A percentile compares a stretch with the other conserved stretches of the same genome.
phyloP scores from a whole-genome alignment of 1,140 invertebrate genomes.

The Sarcophaga bullata region DNA sequence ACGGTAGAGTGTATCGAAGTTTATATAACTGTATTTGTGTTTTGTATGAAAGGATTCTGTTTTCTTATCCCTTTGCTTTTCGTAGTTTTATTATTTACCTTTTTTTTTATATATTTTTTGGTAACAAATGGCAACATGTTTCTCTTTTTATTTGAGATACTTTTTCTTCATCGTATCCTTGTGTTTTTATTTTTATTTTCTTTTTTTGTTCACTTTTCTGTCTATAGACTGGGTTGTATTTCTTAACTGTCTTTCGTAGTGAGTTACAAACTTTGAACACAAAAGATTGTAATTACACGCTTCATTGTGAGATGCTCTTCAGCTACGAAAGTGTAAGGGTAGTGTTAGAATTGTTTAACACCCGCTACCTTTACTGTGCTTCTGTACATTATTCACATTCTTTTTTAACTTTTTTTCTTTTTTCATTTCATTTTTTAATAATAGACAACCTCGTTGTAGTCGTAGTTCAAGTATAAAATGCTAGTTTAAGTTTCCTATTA shows the following conservation, averaged over 20 bases:
- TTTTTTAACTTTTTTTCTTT: background rate
- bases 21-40: background rate
- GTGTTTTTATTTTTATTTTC: background rate
- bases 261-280: constrained; percentile 40
- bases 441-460: background rate
- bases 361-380: background rate
- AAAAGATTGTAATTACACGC: constrained; percentile 64
- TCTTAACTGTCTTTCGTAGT: constrained; percentile 11
- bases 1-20: background rate
- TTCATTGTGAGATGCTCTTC: constrained; percentile 57
- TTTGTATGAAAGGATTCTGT: background rate
- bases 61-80: background rate
- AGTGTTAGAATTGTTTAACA: background rate
- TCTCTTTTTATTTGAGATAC: background rate
- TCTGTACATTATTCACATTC: background rate
- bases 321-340: background rate
- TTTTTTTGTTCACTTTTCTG: constrained; percentile 6
- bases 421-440: background rate
- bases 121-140: constrained; percentile 37
- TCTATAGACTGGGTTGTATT: constrained; percentile 45
- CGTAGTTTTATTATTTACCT: too few relatives aligned
- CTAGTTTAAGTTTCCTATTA: constrained; percentile 24
- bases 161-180: background rate
- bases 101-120: background rate
- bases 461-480: background rate